Conservation (phyloP, 2,888 invertebrate species). For the Napeogenes inachia region DNA sequence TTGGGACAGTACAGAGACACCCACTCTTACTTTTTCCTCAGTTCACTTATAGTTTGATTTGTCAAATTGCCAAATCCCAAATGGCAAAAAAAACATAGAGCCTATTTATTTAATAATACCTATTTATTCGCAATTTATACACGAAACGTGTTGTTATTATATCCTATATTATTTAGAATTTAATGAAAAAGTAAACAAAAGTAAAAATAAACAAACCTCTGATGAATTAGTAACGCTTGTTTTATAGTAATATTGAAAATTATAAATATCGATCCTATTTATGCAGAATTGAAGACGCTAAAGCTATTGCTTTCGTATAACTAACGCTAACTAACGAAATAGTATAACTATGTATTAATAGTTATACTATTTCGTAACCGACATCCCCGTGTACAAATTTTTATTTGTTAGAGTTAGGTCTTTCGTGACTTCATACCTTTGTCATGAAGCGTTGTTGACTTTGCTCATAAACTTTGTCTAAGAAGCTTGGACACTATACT, state of each 20-base stretch:
- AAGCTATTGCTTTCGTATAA: too few relatives aligned
- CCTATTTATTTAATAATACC: not conserved
- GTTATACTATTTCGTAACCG: not conserved
- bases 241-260: too few relatives aligned
- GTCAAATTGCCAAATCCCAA: constrained; percentile 45
- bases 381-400: constrained; percentile 9
- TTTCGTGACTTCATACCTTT: constrained; percentile 40
- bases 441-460: constrained; percentile 37
- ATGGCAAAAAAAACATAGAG: constrained; percentile 55
- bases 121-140: too few relatives aligned
- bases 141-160: too few relatives aligned
- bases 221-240: too few relatives aligned
- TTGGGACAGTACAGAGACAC: constrained; percentile 46
- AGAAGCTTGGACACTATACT: constrained; percentile 26
- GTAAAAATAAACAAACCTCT: too few relatives aligned
- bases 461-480: constrained; percentile 35
- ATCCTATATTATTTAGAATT: too few relatives aligned
- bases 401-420: constrained; percentile 36
- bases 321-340: too few relatives aligned
- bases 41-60: constrained; percentile 63
- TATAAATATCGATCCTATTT: too few relatives aligned
- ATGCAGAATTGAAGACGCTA: too few relatives aligned
- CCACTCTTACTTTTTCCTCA: constrained; percentile 51
- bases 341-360: too few relatives aligned
- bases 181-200: too few relatives aligned